Evolutionary conservation across 2,113 vertebrate species (phyloP).

Genomic region (Oxygymnocypris stewartii): DNA sequence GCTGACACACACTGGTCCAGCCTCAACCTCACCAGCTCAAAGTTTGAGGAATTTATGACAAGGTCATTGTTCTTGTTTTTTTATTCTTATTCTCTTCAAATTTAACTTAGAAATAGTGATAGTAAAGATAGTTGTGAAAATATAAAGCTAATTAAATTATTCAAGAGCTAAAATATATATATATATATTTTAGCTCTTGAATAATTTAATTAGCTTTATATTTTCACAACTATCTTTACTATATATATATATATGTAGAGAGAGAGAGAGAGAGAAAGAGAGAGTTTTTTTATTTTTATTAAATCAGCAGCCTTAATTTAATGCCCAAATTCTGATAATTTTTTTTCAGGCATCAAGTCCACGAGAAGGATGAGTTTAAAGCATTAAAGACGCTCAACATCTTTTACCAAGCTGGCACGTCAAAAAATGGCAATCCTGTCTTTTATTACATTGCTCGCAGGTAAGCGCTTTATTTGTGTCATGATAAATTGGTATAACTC

Average conservation of each 20-base stretch:
- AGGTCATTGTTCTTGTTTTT: conserved; percentile 74
- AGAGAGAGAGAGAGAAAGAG: too few relatives aligned
- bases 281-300: neutral
- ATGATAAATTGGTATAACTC: neutral
- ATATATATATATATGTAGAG: too few relatives aligned
- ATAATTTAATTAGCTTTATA: too few relatives aligned
- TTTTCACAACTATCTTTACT: too few relatives aligned
- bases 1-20: conserved; percentile 99
- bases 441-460: conserved; percentile 99
- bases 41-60: conserved; percentile 99
- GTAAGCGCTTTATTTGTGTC: conserved; percentile 70
- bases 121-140: neutral
- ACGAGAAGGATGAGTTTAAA: conserved; percentile 99
- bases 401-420: conserved; percentile 98
- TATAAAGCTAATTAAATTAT: too few relatives aligned
- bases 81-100: neutral
- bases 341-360: conserved; percentile 89
- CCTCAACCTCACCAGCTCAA: conserved; percentile 97
- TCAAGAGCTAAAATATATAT: too few relatives aligned
- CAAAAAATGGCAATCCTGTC: conserved; percentile 94
- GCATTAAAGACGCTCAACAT: conserved; percentile 98
- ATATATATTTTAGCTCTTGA: too few relatives aligned
- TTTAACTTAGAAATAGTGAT: neutral
- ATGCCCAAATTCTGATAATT: neutral
- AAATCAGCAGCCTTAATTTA: neutral